These are phyloP conservation scores for Mormyrus hasselquistii DNA, from an alignment of 2,797 vertebrate genomes.

Conservation along the genomic window DNA sequence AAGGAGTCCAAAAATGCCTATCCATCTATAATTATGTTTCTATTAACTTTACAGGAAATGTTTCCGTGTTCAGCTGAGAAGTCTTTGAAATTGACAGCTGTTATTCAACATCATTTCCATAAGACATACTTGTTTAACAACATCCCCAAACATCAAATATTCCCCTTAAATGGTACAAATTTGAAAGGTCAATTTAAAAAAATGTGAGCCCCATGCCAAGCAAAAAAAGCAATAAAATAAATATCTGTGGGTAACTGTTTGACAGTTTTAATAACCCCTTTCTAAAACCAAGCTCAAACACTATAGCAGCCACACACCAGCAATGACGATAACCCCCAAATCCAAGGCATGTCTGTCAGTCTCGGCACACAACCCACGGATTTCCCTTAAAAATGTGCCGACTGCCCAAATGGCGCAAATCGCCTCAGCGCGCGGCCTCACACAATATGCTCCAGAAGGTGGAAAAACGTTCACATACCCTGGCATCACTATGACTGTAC, in stretches of 20 bases:
- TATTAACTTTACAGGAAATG: background rate
- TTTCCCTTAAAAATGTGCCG: background rate
- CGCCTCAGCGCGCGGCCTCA: background rate
- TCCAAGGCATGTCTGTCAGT: background rate
- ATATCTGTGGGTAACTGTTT: slow-evolving; percentile 22
- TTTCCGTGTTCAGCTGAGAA: background rate
- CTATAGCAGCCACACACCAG: background rate
- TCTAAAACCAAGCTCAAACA: background rate
- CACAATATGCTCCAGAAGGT: slow-evolving; percentile 25
- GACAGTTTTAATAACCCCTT: slow-evolving; percentile 31
- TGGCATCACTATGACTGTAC: slow-evolving; percentile 53
- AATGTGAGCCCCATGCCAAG: background rate
- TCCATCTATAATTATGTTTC: background rate
- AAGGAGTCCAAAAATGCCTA: background rate
- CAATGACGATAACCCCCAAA: background rate
- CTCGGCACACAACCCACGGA: slow-evolving; percentile 22
- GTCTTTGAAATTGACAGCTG: background rate
- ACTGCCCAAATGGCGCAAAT: background rate
- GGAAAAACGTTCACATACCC: slow-evolving; percentile 53
- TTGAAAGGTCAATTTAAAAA: background rate
- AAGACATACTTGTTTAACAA: background rate
- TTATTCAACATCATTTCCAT: background rate
- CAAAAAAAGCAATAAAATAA: background rate
- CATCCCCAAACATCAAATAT: background rate
- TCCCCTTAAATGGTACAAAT: background rate